A percentile compares a stretch with the other conserved stretches of the same genome.
Evolutionary conservation across 2,113 vertebrate species (phyloP).

Genomic region (Regulus satrapa): DNA sequence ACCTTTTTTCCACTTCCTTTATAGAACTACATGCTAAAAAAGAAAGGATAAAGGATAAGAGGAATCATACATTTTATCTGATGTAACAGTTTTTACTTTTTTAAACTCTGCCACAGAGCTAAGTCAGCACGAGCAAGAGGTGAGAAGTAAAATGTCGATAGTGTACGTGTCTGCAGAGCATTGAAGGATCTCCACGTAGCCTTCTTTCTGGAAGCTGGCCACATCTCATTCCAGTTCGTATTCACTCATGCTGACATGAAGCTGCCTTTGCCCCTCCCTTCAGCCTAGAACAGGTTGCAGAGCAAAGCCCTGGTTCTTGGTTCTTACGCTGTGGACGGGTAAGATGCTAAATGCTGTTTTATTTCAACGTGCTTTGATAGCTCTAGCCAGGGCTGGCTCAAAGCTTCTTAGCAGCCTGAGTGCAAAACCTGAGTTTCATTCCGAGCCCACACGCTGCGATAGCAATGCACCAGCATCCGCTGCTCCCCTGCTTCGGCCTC

Average conservation of each 20-base stretch:
- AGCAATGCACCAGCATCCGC: not conserved
- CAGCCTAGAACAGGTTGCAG: not conserved
- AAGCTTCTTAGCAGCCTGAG: not conserved
- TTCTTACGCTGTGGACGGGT: not conserved
- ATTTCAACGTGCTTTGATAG: not conserved
- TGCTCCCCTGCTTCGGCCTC: not conserved
- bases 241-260: not conserved
- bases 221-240: not conserved
- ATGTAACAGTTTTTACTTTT: not conserved
- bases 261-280: not conserved
- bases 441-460: accelerated
- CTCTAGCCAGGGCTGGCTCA: not conserved
- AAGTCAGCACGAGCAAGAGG: not conserved
- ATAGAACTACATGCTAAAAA: not conserved
- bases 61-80: not conserved
- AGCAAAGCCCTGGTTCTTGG: not conserved
- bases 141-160: not conserved
- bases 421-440: not conserved
- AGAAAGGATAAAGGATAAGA: not conserved
- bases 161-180: accelerated
- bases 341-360: not conserved
- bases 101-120: not conserved
- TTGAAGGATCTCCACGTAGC: not conserved
- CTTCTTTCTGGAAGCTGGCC: not conserved
- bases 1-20: not conserved